A percentile compares a stretch with the other conserved stretches of the same genome.
These are phyloP conservation scores for Peromyscus nudipes DNA, from an alignment of 2,797 vertebrate species.

Conservation along the genomic window DNA sequence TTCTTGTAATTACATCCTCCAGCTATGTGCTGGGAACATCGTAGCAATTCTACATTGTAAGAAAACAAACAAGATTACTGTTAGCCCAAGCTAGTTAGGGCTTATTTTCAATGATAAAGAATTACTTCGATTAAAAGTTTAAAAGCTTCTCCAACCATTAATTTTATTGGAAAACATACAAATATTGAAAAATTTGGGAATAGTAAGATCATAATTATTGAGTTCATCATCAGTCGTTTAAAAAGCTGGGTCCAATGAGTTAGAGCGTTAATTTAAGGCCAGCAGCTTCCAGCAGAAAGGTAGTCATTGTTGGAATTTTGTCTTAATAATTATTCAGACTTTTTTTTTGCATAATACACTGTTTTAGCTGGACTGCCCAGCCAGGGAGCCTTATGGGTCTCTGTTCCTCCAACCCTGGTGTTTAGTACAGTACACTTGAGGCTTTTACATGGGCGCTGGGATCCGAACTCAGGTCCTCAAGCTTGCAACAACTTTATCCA, in stretches of 20 bases:
- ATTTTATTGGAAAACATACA: conserved; percentile 38
- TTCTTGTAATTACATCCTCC: background rate
- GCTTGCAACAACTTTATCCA: background rate
- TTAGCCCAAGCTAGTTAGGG: background rate
- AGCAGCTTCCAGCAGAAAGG: conserved; percentile 12
- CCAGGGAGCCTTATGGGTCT: background rate
- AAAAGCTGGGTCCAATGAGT: background rate
- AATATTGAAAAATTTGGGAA: conserved; percentile 14
- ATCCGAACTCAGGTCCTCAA: background rate
- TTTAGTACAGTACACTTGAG: background rate
- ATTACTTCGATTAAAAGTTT: conserved; percentile 6
- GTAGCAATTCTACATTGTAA: conserved; percentile 17
- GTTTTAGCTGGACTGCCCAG: background rate
- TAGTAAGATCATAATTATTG: background rate
- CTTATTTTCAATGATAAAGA: conserved; percentile 45
- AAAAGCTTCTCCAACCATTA: background rate
- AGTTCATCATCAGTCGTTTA: background rate
- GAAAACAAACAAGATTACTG: conserved; percentile 42
- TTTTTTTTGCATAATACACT: background rate
- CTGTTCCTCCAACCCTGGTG: background rate
- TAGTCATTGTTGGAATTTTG: conserved; percentile 12
- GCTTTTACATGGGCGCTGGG: background rate
- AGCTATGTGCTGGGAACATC: background rate
- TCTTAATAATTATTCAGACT: conserved; percentile 39
- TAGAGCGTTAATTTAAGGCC: background rate